Evolutionary conservation across 2,888 invertebrate species (phyloP).

Genomic region (Anodontia alba): DNA sequence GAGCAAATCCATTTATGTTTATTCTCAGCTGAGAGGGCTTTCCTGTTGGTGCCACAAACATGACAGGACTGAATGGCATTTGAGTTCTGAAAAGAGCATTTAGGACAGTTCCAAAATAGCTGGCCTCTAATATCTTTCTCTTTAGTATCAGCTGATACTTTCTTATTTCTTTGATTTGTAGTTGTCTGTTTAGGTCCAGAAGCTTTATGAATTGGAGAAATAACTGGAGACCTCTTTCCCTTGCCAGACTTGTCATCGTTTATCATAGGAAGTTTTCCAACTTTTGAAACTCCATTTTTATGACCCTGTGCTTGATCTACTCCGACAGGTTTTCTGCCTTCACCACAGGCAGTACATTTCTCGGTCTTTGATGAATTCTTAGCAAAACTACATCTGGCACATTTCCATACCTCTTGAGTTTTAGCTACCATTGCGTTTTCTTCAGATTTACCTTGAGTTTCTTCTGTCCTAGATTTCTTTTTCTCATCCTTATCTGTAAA

Average conservation of each 20-base stretch:
- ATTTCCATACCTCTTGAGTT: slow-evolving; percentile 90
- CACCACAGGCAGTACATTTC: slow-evolving; percentile 93
- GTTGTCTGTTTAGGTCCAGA: not conserved
- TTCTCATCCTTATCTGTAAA: not conserved
- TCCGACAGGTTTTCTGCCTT: slow-evolving; percentile 34
- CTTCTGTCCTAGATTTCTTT: not conserved
- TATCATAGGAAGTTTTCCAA: slow-evolving; percentile 1
- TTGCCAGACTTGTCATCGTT: not conserved
- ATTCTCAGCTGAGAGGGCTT: slow-evolving; percentile 25
- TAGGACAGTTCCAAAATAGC: slow-evolving; percentile 91
- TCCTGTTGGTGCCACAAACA: slow-evolving; percentile 89
- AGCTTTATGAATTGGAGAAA: not conserved
- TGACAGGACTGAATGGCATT: slow-evolving; percentile 90
- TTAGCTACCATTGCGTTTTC: slow-evolving; percentile 29
- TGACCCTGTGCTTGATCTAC: not conserved
- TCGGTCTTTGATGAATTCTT: slow-evolving; percentile 93
- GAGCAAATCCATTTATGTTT: slow-evolving; percentile 71
- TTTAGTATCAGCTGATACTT: slow-evolving; percentile 1
- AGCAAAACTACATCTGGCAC: slow-evolving; percentile 94
- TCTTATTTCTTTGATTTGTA: not conserved
- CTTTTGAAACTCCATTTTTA: not conserved
- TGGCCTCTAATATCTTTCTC: slow-evolving; percentile 24
- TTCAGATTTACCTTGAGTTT: not conserved
- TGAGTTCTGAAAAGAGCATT: slow-evolving; percentile 94
- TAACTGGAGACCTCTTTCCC: not conserved